phyloP scores from a whole-genome alignment of 2,888 invertebrate species.

The Teleogryllus oceanicus region DNA sequence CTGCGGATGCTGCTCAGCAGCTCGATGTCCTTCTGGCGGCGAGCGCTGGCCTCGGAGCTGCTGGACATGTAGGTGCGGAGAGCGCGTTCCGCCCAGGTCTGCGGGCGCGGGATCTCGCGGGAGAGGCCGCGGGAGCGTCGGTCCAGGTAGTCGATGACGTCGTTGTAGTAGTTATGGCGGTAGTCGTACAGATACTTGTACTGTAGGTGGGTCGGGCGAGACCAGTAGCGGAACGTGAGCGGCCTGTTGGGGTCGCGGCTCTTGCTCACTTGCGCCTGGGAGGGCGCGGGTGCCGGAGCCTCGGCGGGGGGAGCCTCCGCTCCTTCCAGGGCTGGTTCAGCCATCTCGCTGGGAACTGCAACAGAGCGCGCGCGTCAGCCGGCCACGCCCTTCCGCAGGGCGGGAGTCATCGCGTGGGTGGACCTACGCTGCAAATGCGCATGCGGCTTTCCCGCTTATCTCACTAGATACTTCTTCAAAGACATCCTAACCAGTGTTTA shows the following conservation, averaged over 20 bases:
- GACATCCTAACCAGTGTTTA: no score
- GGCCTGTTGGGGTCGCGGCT: conserved; percentile 62
- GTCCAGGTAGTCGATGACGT: conserved; percentile 78
- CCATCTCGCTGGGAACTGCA: conserved; percentile 35
- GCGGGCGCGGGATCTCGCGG: conserved; percentile 70
- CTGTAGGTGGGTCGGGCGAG: conserved; percentile 76
- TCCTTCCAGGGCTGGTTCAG: conserved; percentile 50
- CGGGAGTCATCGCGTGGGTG: no score
- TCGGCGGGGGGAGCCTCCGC: conserved; percentile 44
- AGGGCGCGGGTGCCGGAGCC: conserved; percentile 26
- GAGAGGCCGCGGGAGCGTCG: conserved; percentile 63
- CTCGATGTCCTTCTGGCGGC: conserved; percentile 47
- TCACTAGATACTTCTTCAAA: no score
- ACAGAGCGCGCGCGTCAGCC: background rate
- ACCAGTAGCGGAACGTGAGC: conserved; percentile 77
- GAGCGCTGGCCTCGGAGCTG: conserved; percentile 36
- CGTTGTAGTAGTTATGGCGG: conserved; percentile 81
- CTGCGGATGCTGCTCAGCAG: conserved; percentile 62
- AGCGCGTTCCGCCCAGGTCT: conserved; percentile 82
- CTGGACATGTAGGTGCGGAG: conserved; percentile 61
- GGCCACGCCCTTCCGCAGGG: no score
- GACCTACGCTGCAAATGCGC: no score
- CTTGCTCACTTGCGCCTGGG: conserved; percentile 46
- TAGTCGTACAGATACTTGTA: conserved; percentile 81
- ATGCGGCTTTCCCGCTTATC: no score